Conservation (phyloP, 2,797 vertebrate species). For the Poecilia gillii region DNA sequence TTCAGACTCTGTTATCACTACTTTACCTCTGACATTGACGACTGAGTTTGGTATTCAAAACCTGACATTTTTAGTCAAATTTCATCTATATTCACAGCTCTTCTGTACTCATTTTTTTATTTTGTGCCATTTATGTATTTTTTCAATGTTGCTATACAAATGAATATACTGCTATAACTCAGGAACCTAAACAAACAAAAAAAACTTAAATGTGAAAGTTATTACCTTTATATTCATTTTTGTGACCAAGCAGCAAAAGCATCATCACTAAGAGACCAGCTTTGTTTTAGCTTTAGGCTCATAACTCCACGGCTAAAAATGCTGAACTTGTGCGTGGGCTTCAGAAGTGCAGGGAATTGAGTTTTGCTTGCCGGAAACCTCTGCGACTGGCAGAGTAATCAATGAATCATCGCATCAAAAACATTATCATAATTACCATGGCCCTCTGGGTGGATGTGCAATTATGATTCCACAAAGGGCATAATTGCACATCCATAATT, state of each 20-base stretch:
- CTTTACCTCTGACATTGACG: not conserved
- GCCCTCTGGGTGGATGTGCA: slow-evolving; percentile 12
- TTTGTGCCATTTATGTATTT: not conserved
- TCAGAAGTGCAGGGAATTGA: slow-evolving; percentile 47
- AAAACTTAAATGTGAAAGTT: not conserved
- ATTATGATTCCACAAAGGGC: not conserved
- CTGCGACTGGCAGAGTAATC: slow-evolving; percentile 55
- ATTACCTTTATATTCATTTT: not conserved
- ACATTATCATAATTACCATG: slow-evolving; percentile 14
- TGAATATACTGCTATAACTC: not conserved
- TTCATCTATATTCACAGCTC: not conserved
- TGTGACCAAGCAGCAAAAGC: slow-evolving; percentile 7
- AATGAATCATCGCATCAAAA: slow-evolving; percentile 28
- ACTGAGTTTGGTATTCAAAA: not conserved
- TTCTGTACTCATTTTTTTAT: not conserved
- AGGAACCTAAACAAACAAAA: not conserved
- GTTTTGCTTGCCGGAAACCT: slow-evolving; percentile 38
- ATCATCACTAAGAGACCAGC: slow-evolving; percentile 16
- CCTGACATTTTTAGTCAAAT: not conserved
- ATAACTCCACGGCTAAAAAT: slow-evolving; percentile 31
- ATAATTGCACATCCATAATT: not conserved
- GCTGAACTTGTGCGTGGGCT: slow-evolving; percentile 47
- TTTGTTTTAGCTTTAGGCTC: not conserved
- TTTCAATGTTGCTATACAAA: not conserved
- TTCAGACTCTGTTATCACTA: not conserved